Conservation (phyloP, 1,140 invertebrate genomes). For the Drosophila repletoides region DNA sequence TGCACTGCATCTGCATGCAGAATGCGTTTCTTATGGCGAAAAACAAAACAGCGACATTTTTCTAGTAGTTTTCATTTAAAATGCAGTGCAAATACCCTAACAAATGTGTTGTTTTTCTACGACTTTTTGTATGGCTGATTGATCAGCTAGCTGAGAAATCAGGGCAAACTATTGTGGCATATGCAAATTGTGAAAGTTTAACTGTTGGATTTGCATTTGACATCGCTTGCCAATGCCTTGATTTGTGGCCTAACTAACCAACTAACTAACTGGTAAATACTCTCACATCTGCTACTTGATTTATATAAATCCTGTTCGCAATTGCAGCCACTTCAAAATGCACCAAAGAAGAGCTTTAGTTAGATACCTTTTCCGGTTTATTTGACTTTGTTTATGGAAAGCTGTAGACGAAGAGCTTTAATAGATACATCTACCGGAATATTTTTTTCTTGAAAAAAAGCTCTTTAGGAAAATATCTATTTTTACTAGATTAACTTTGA, state of each 20-base stretch:
- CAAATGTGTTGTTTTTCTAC: background rate
- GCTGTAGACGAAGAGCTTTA: no score
- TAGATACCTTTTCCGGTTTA: no score
- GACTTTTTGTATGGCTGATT: conserved; percentile 18
- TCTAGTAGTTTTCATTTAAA: conserved; percentile 39
- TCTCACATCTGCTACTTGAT: conserved; percentile 28
- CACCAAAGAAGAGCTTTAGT: no score
- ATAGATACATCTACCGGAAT: no score
- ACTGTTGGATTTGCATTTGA: conserved; percentile 27
- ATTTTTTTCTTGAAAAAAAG: no score
- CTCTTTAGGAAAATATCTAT: no score
- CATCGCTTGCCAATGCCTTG: conserved; percentile 42
- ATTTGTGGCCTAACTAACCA: conserved; percentile 51
- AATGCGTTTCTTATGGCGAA: conserved; percentile 31
- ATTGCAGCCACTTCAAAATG: background rate
- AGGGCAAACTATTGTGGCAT: conserved; percentile 58
- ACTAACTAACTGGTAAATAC: conserved; percentile 4
- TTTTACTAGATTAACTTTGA: no score
- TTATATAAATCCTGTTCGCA: conserved; percentile 59
- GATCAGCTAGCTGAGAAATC: conserved; percentile 54
- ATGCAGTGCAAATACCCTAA: conserved; percentile 4
- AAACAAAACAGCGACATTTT: conserved; percentile 49
- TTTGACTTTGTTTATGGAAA: no score
- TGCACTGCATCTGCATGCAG: conserved; percentile 39
- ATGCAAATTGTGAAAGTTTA: conserved; percentile 68